These are phyloP conservation scores for Drosophila eugracilis DNA, from an alignment of 1,140 invertebrate species.

Conservation along the genomic window DNA sequence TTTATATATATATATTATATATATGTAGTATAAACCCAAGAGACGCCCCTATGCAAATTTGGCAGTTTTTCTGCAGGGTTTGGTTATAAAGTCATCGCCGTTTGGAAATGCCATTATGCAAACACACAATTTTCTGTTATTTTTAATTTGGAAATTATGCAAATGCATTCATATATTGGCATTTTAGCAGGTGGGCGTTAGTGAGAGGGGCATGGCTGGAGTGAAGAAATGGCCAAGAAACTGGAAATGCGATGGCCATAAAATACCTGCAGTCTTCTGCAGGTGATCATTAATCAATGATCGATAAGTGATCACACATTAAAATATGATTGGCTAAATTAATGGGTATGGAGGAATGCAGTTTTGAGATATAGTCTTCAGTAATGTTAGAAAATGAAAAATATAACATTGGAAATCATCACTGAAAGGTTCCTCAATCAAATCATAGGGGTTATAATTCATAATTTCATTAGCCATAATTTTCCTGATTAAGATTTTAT, in stretches of 20 bases:
- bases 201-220: slow-evolving; percentile 57
- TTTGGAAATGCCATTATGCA: slow-evolving; percentile 75
- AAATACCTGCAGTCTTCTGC: slow-evolving; percentile 10
- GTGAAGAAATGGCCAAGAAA: slow-evolving; percentile 27
- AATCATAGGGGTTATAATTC: not conserved
- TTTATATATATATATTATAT: too few species aligned
- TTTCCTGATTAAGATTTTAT: not conserved
- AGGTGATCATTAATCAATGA: slow-evolving; percentile 26
- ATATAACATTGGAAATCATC: not conserved
- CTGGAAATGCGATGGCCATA: slow-evolving; percentile 3
- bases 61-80: slow-evolving; percentile 27
- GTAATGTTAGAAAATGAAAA: too few species aligned
- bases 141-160: slow-evolving; percentile 79
- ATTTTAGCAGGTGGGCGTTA: slow-evolving; percentile 64
- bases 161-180: slow-evolving; percentile 50
- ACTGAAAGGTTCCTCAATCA: not conserved
- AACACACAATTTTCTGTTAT: slow-evolving; percentile 61
- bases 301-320: slow-evolving; percentile 29
- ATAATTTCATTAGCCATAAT: not conserved
- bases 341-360: not conserved
- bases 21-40: slow-evolving; percentile 10
- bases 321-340: slow-evolving; percentile 3
- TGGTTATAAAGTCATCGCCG: slow-evolving; percentile 74
- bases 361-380: not conserved
- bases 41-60: slow-evolving; percentile 52